These are phyloP conservation scores for Amiota mariae DNA, from an alignment of 2,888 invertebrate genomes.

Conservation along the genomic window DNA sequence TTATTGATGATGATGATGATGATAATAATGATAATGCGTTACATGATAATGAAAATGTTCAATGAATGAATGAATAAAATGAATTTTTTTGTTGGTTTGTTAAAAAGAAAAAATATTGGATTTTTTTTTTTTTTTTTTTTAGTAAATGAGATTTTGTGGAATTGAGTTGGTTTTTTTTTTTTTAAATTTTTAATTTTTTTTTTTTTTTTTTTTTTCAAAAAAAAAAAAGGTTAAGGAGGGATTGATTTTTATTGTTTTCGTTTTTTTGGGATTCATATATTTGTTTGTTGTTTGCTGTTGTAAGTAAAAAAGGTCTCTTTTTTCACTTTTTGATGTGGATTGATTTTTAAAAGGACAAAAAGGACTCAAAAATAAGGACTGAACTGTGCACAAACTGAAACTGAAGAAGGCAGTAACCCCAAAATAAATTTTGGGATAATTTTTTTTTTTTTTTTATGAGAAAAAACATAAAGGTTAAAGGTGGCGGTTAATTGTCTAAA, in stretches of 20 bases:
- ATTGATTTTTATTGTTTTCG: slow-evolving; percentile 40
- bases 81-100: too few relatives aligned
- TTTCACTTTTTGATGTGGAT: slow-evolving; percentile 48
- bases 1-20: slow-evolving; percentile 29
- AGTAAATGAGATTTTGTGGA: slow-evolving; percentile 66
- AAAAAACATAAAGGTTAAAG: background rate
- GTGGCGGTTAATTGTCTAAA: too few relatives aligned
- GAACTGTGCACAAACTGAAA: slow-evolving; percentile 45
- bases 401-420: slow-evolving; percentile 31
- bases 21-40: too few relatives aligned
- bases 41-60: slow-evolving; percentile 29
- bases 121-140: slow-evolving; percentile 54
- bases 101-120: slow-evolving; percentile 53
- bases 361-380: slow-evolving; percentile 36
- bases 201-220: slow-evolving; percentile 51
- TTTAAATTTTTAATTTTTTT: slow-evolving; percentile 44
- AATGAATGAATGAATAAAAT: slow-evolving; percentile 51
- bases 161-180: slow-evolving; percentile 66
- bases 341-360: slow-evolving; percentile 51
- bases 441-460: slow-evolving; percentile 26
- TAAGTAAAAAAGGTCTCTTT: slow-evolving; percentile 7
- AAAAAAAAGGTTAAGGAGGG: slow-evolving; percentile 70
- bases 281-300: background rate
- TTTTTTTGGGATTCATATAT: too few relatives aligned
- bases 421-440: background rate